These are phyloP conservation scores for Drosophila pegasa DNA, from an alignment of 2,888 invertebrate genomes.

Conservation along the genomic window DNA sequence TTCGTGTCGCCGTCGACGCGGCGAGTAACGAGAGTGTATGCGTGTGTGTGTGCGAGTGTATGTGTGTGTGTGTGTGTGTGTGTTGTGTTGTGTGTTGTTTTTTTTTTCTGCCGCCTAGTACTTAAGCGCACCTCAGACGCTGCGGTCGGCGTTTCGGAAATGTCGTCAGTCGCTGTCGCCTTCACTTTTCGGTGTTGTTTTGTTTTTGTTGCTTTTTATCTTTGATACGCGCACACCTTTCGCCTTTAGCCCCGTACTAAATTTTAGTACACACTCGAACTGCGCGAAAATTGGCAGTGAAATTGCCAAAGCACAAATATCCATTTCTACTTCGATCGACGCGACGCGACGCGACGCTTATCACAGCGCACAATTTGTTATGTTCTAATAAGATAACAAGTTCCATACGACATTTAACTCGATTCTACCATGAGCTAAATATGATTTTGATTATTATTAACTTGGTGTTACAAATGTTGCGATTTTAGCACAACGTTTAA, in stretches of 20 bases:
- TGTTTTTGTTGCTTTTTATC: constrained; percentile 1
- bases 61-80: constrained; percentile 18
- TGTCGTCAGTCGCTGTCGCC: constrained; percentile 43
- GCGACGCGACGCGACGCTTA: constrained; percentile 50
- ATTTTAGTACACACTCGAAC: constrained; percentile 54
- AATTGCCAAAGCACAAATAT: constrained; percentile 22
- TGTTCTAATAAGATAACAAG: constrained; percentile 41
- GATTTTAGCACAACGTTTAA: constrained; percentile 58
- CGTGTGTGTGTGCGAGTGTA: constrained; percentile 17
- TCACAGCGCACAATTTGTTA: constrained; percentile 43
- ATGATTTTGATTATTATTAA: constrained; percentile 38
- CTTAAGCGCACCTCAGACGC: constrained; percentile 69
- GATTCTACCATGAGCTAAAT: constrained; percentile 48
- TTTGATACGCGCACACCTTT: constrained; percentile 34
- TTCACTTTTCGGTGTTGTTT: constrained; percentile 30
- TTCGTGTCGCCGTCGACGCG: constrained; percentile 55
- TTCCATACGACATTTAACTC: constrained; percentile 55
- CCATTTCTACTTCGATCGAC: not conserved
- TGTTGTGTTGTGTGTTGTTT: constrained; percentile 28
- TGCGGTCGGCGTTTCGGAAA: constrained; percentile 62
- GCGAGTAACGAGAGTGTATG: constrained; percentile 5
- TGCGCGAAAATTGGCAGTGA: constrained; percentile 49
- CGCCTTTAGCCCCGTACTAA: constrained; percentile 47
- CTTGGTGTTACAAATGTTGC: constrained; percentile 50
- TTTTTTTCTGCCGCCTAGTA: constrained; percentile 53